phyloP scores from a whole-genome alignment of 2,797 vertebrate genomes.

The Silurus lanzhouensis region DNA sequence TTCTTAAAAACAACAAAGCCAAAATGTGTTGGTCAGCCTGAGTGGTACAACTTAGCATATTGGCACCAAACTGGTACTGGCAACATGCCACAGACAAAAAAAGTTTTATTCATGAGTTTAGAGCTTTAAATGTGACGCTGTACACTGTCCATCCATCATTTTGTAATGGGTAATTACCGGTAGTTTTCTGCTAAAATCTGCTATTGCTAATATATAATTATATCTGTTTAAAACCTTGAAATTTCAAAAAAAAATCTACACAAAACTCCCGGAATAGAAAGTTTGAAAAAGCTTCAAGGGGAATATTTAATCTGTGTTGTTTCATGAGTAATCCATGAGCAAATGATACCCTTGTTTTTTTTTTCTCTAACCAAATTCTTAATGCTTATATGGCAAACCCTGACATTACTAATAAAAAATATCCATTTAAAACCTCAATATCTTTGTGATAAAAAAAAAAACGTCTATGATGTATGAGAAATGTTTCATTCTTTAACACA shows the following conservation, averaged over 20 bases:
- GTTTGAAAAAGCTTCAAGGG: neutral
- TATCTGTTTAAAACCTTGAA: neutral
- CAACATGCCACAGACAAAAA: constrained; percentile 35
- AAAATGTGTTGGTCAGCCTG: constrained; percentile 20
- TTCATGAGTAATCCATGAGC: neutral
- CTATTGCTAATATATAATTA: neutral
- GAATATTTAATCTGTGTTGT: neutral
- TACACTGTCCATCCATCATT: constrained; percentile 24
- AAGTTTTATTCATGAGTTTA: constrained; percentile 47
- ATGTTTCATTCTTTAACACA: neutral
- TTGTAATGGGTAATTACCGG: constrained; percentile 29
- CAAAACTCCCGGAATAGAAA: neutral
- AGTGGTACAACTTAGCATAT: constrained; percentile 32
- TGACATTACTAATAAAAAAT: neutral
- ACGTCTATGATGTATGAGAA: neutral
- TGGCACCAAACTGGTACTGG: constrained; percentile 43
- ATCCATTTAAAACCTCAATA: neutral
- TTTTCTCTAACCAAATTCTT: neutral
- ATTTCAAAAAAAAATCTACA: neutral
- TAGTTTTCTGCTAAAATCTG: neutral
- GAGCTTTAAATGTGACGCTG: constrained; percentile 21
- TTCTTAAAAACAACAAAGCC: neutral
- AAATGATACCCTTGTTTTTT: neutral
- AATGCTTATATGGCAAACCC: neutral
- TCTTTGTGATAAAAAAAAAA: neutral